Percentiles rank a stretch among this genome's conserved stretches.
Conservation (phyloP, 2,113 vertebrate genomes). For the Mus pahari region DNA sequence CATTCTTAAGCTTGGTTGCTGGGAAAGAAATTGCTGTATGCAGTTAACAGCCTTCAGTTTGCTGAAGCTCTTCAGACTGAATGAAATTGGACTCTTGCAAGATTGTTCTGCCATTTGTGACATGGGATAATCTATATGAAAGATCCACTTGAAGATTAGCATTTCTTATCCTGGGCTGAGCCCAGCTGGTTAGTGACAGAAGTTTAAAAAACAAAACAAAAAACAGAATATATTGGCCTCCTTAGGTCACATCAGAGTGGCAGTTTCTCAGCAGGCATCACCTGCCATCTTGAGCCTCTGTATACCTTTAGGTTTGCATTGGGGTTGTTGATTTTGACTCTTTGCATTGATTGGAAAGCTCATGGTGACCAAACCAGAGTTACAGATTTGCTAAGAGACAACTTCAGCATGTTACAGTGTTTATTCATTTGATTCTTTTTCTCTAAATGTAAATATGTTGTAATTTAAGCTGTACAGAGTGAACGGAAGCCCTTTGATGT, state of each 20-base stretch:
- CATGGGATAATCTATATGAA: neutral
- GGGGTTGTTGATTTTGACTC: neutral
- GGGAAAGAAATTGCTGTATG: neutral
- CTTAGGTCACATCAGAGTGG: neutral
- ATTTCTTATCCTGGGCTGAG: neutral
- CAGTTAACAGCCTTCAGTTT: neutral
- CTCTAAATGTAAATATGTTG: conserved; percentile 73
- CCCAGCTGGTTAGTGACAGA: neutral
- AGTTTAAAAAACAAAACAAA: neutral
- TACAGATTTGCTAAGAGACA: neutral
- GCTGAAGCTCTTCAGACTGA: neutral
- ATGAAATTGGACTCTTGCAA: neutral
- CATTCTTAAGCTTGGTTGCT: neutral
- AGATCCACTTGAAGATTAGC: neutral
- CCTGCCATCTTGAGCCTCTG: neutral
- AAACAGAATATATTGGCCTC: neutral
- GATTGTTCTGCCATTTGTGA: neutral
- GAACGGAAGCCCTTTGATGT: conserved; percentile 97
- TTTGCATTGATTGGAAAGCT: conserved; percentile 12
- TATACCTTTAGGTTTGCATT: neutral
- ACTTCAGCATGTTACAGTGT: neutral
- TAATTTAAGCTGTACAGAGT: conserved; percentile 95
- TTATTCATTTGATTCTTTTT: conserved; percentile 21
- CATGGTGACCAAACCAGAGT: neutral
- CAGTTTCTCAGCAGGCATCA: neutral